Evolutionary conservation across 1,140 invertebrate genomes (phyloP), one percentile per base, ranked within the genome.

Genomic region (Hypsibius dujardini): DNA sequence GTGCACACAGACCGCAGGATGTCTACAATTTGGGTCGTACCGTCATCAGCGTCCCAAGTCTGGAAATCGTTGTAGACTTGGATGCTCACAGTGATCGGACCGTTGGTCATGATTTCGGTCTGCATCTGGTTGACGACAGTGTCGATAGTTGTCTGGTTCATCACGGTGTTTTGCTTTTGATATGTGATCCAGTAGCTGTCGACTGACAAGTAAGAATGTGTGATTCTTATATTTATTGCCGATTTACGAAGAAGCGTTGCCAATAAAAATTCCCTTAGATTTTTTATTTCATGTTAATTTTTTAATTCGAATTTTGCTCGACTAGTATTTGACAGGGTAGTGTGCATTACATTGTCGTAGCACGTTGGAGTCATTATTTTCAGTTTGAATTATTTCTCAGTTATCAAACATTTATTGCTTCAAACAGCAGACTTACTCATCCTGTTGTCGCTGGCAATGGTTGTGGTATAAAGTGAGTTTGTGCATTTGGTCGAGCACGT

Each of bases 111-210:
- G n/a, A 56, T 56, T 7, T 56, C 50, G 7, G 7, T 7, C 50
- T 56, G 50, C 7, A 56, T 56, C n/a, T 56, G 50, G 50, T 7
- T 12, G n/a, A 56, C 50, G 50, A 56, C 50, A n/a, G 50, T n/a
- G 50, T 56, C 50, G 50, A 56, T 56, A 7, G 7, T 7, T n/a
- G n/a, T n/a, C n/a, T 56, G 50, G 50, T 7, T 56, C 50, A 56
- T 56, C 50, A 12, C 7, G 50, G 50, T n/a, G 7, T 56, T 7
- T 56, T 56, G 7, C 50, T 56, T 56, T 56, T 56, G 50, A 56
- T 56, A 56, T 7, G 7, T 56, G 50, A 56, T 56, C 50, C 50
- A 56, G 50, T 56, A 56, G 50, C 50, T 56, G n/a, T 56, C 50
- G 7, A 56, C 50, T 56, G n/a, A 28, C 28, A 28, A 28, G 28